phyloP scores from a whole-genome alignment of 2,888 invertebrate species.

The Agrypnus murinus region DNA sequence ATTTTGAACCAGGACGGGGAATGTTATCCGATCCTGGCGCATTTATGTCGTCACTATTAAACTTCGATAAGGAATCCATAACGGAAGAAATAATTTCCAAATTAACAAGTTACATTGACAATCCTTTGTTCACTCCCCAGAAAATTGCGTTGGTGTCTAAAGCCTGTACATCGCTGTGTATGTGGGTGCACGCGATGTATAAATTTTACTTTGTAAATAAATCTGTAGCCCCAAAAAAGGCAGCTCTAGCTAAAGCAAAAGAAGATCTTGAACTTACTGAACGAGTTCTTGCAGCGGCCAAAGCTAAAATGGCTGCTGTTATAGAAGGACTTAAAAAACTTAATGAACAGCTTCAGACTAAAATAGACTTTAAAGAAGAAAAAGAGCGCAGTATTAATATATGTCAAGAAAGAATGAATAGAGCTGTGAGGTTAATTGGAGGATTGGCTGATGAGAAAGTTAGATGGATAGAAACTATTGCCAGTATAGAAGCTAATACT shows the following conservation, averaged over 20 bases:
- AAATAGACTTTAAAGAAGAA: conserved; percentile 80
- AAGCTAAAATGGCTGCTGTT: conserved; percentile 84
- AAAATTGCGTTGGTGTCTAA: conserved; percentile 86
- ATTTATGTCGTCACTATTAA: conserved; percentile 88
- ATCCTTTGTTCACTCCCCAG: conserved; percentile 86
- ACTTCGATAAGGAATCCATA: conserved; percentile 91
- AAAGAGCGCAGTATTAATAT: conserved; percentile 85
- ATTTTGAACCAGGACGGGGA: conserved; percentile 90
- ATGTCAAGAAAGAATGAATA: conserved; percentile 84
- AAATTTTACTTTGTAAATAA: conserved; percentile 92
- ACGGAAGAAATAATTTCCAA: conserved; percentile 88
- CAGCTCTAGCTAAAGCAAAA: conserved; percentile 83
- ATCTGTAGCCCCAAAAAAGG: conserved; percentile 91
- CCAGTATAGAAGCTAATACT: conserved; percentile 73
- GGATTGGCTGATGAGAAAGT: conserved; percentile 75
- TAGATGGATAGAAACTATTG: conserved; percentile 82
- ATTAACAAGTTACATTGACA: conserved; percentile 83
- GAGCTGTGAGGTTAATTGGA: conserved; percentile 79
- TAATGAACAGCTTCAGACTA: conserved; percentile 81
- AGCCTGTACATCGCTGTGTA: conserved; percentile 87
- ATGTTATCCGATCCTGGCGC: conserved; percentile 87
- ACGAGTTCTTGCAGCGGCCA: conserved; percentile 79
- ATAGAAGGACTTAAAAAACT: conserved; percentile 86
- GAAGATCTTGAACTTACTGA: conserved; percentile 80
- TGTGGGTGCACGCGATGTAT: conserved; percentile 95